phyloP scores from a whole-genome alignment of 2,797 vertebrate species.

The Danio kyathit region DNA sequence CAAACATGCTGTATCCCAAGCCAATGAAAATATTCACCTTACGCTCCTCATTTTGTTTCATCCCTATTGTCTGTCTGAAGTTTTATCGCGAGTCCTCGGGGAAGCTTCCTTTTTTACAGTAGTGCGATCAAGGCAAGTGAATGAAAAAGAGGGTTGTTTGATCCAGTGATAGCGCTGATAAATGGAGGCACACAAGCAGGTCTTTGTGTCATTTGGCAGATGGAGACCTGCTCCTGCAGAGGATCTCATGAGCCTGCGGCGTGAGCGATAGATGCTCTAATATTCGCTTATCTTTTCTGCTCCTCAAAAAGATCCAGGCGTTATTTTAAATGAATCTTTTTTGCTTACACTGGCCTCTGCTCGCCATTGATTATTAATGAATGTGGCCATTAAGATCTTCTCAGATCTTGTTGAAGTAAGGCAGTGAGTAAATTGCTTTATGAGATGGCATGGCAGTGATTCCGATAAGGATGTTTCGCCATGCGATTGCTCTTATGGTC shows the following conservation, averaged over 20 bases:
- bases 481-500: neutral
- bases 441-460: neutral
- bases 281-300: constrained; percentile 64
- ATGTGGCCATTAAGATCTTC: neutral
- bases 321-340: constrained; percentile 38
- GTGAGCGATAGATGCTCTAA: constrained; percentile 75
- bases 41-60: neutral
- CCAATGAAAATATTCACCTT: constrained; percentile 36
- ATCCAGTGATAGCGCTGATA: constrained; percentile 29
- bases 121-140: constrained; percentile 18
- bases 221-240: constrained; percentile 74
- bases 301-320: constrained; percentile 38
- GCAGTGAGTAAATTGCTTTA: neutral
- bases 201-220: constrained; percentile 62
- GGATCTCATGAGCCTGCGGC: constrained; percentile 66
- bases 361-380: constrained; percentile 29
- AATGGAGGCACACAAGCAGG: constrained; percentile 7
- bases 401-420: constrained; percentile 10
- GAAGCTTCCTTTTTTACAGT: constrained; percentile 30
- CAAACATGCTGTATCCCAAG: constrained; percentile 28
- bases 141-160: constrained; percentile 29
- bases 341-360: constrained; percentile 2
- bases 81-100: constrained; percentile 21
- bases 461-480: neutral
- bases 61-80: constrained; percentile 2